phyloP scores from a whole-genome alignment of 2,113 vertebrate species.

The Bettongia penicillata region DNA sequence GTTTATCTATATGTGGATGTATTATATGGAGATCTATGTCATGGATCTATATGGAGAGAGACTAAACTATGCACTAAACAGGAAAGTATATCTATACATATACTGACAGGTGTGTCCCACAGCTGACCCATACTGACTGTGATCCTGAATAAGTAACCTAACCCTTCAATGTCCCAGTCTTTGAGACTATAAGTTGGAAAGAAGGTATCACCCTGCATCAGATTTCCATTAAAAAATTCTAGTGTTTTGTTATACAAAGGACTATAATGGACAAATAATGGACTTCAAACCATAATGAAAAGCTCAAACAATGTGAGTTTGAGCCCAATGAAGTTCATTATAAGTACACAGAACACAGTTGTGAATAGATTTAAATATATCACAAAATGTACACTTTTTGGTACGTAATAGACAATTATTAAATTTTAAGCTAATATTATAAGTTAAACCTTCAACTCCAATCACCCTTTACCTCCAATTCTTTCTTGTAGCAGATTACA shows the following conservation, averaged over 20 bases:
- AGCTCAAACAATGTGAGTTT: slow-evolving; percentile 36
- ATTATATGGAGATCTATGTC: background rate
- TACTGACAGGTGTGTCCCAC: background rate
- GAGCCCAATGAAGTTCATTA: slow-evolving; percentile 15
- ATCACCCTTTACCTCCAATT: background rate
- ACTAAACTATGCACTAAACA: background rate
- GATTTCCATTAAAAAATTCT: slow-evolving; percentile 38
- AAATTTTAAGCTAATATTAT: slow-evolving; percentile 46
- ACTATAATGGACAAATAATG: slow-evolving; percentile 18
- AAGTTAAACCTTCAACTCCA: background rate
- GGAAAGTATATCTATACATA: background rate
- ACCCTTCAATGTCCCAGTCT: background rate
- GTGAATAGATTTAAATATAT: slow-evolving; percentile 18
- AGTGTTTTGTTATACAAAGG: slow-evolving; percentile 3
- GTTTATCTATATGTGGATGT: background rate
- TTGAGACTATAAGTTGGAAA: background rate
- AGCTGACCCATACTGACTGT: slow-evolving; percentile 2
- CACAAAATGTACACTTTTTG: slow-evolving; percentile 10
- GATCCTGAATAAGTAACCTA: slow-evolving; percentile 16
- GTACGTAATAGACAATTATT: background rate
- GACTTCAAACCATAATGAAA: slow-evolving; percentile 13
- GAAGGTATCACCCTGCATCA: background rate
- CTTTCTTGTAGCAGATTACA: background rate
- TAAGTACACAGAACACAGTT: slow-evolving; percentile 5
- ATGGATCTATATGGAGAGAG: background rate